Base-by-base conservation (phyloP, 2,797 vertebrate genomes). In the Lagodon rhomboides region DNA sequence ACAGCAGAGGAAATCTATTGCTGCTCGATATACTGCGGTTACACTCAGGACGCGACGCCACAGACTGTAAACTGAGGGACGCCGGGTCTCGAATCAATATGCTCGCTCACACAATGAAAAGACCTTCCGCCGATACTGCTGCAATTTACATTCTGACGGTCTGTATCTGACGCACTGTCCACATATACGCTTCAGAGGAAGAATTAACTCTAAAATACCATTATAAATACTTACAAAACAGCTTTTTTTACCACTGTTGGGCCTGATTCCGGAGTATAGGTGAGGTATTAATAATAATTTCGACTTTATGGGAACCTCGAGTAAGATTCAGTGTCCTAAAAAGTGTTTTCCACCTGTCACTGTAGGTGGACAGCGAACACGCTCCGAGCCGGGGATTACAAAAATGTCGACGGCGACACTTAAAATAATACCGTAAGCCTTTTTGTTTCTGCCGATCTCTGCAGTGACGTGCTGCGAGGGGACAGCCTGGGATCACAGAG, bases 401-500 rank as follows among this genome's bases (percentile, higher is more conserved):
- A 64, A 64, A 73, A 58, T 46, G 50, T 13, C 0, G 54, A 62
- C 38, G 22, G 15, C 41, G 22, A 58, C 53, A 73, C 43, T 64
- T 65, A 4, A 62, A 71, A 10, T 38, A 67, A 60, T 58, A 44
- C 23, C n/a, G 54, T 65, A 50, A 66, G 76, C n/a, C 41, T 65
- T 65, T 51, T 53, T 75, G 34, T 58, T 17, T 63, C 25, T 53
- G 23, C 12, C 18, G 46, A 49, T 44, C 15, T 23, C 11, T 34
- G 50, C 51, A 4, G 22, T 16, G 58, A 47, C 7, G 15, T 43
- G 56, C 70, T 56, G 64, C 20, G 49, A 34, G 50, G 5, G 70
- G 44, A 56, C 49, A 34, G 76, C 27, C 50, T 79, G 68, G 65
- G 73, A 76, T 82, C 73, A 54, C 73, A 64, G 43, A 30, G 18